Conservation (phyloP, 2,113 vertebrate species). For the Syrrhaptes paradoxus region DNA sequence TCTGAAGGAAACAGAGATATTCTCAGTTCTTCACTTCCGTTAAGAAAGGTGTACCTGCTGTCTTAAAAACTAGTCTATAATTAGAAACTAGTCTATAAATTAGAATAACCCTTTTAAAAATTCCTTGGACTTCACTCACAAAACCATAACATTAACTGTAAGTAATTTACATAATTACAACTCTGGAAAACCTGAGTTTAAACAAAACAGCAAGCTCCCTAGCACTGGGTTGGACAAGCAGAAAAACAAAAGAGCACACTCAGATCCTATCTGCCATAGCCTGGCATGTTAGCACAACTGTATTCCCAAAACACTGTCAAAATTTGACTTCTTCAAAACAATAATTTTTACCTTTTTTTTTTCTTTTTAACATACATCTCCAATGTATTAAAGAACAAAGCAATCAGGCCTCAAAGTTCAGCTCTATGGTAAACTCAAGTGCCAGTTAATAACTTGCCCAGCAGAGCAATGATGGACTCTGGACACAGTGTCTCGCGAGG, state of each 20-base stretch:
- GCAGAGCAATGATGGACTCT: neutral
- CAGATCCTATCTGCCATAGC: neutral
- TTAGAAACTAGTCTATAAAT: neutral
- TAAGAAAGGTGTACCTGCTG: neutral
- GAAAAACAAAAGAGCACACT: neutral
- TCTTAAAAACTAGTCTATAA: neutral
- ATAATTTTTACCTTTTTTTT: neutral
- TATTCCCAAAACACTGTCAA: neutral
- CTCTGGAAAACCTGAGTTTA: neutral
- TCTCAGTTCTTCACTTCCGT: neutral
- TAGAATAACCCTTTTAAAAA: neutral
- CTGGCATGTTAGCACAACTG: neutral
- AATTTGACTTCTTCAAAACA: neutral
- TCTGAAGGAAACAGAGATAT: neutral
- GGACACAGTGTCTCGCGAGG: neutral
- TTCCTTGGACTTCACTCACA: neutral
- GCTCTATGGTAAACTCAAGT: neutral
- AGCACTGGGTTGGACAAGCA: neutral
- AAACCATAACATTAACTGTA: neutral
- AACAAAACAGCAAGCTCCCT: neutral
- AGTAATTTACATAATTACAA: slow-evolving; percentile 14
- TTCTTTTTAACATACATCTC: neutral
- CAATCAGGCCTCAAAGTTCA: neutral
- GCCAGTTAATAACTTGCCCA: slow-evolving; percentile 9
- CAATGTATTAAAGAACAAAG: neutral